These are phyloP conservation scores for Cephalopholis sonnerati DNA, from an alignment of 2,113 vertebrate genomes.

Conservation along the genomic window DNA sequence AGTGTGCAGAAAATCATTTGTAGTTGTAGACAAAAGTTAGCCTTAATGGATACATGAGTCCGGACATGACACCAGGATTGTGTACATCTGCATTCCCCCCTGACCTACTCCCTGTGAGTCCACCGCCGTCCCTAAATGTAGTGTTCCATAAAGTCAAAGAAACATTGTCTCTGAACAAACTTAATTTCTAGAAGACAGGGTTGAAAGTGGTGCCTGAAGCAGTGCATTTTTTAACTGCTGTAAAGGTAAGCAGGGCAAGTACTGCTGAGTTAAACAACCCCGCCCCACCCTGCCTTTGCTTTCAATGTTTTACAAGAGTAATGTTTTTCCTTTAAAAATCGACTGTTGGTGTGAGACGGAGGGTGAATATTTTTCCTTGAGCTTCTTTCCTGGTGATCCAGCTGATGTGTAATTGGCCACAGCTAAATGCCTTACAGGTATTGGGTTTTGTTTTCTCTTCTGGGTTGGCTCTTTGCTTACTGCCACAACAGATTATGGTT, in stretches of 20 bases:
- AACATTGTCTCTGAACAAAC: no score
- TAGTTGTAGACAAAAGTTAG: no score
- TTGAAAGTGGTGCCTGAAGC: constrained; percentile 10
- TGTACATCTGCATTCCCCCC: no score
- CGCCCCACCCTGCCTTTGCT: neutral
- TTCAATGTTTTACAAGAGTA: constrained; percentile 22
- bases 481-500: constrained; percentile 64
- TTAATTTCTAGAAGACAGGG: no score
- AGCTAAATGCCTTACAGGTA: constrained; percentile 55
- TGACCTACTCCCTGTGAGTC: no score
- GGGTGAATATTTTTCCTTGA: constrained; percentile 36
- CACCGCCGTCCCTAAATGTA: no score
- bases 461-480: constrained; percentile 43
- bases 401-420: constrained; percentile 55
- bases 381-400: constrained; percentile 47
- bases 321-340: constrained; percentile 41
- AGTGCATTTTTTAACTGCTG: constrained; percentile 36
- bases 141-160: no score
- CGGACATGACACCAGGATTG: no score
- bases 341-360: constrained; percentile 12
- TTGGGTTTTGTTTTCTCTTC: constrained; percentile 53
- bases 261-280: neutral
- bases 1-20: no score
- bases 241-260: neutral
- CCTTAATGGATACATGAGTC: no score